These are phyloP conservation scores for Saturnia pavonia DNA, from an alignment of 2,888 invertebrate genomes.

Conservation along the genomic window DNA sequence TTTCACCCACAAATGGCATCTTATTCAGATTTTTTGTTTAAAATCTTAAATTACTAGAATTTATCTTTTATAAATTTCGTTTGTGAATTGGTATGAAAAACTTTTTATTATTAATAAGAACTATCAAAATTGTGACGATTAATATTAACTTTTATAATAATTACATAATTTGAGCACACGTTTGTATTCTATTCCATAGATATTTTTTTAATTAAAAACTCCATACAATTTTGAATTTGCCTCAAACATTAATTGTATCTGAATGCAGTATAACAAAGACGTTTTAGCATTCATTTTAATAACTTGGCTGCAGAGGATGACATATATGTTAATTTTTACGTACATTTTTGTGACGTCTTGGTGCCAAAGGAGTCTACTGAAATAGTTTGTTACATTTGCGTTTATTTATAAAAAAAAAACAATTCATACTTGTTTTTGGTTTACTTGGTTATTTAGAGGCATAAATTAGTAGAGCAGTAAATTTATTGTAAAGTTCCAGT, in stretches of 20 bases:
- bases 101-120: background rate
- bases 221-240: background rate
- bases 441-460: too few relatives aligned
- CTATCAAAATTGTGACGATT: constrained; percentile 10
- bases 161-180: constrained; percentile 10
- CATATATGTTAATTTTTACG: too few relatives aligned
- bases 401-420: too few relatives aligned
- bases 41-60: background rate
- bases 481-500: background rate
- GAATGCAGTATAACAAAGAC: too few relatives aligned
- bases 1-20: constrained; percentile 15
- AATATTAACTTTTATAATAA: background rate
- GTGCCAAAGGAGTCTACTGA: too few relatives aligned
- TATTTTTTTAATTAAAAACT: background rate
- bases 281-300: too few relatives aligned
- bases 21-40: background rate
- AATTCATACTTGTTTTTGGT: too few relatives aligned
- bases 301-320: too few relatives aligned
- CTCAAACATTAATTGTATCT: too few relatives aligned
- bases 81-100: background rate
- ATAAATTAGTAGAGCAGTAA: background rate
- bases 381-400: too few relatives aligned
- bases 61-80: background rate
- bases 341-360: too few relatives aligned
- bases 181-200: background rate